These are phyloP conservation scores for Lutraria rhynchaena DNA, from an alignment of 1,140 invertebrate genomes.

Conservation along the genomic window DNA sequence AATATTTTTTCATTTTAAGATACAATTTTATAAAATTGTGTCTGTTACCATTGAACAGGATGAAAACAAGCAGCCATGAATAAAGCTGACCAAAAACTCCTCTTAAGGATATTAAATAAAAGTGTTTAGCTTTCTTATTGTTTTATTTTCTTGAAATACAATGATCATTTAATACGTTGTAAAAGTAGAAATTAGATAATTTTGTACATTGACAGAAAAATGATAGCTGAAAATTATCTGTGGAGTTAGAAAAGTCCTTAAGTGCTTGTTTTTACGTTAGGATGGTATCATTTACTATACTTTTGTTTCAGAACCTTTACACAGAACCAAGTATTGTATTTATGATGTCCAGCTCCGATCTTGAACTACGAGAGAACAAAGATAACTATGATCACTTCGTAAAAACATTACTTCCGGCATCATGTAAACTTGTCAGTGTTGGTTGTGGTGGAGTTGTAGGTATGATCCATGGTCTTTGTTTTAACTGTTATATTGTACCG, in stretches of 20 bases:
- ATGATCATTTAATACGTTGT: no score
- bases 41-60: no score
- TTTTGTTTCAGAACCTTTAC: conserved; percentile 42
- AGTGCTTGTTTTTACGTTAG: neutral
- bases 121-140: no score
- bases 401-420: conserved; percentile 47
- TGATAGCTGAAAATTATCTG: neutral
- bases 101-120: no score
- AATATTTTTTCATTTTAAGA: no score
- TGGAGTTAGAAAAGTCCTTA: neutral
- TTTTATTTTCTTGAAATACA: neutral
- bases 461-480: no score
- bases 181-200: neutral
- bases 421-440: conserved; percentile 55
- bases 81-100: no score
- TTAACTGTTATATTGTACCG: no score
- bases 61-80: no score
- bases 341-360: conserved; percentile 53
- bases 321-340: conserved; percentile 58
- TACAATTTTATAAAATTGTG: no score
- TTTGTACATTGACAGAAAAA: neutral
- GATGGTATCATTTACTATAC: neutral
- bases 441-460: conserved; percentile 64
- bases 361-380: conserved; percentile 43
- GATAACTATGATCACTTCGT: conserved; percentile 48